A percentile compares a stretch with the other conserved stretches of the same genome.
Conservation (phyloP, 2,113 vertebrate genomes). For the Antechinus stuartii region DNA sequence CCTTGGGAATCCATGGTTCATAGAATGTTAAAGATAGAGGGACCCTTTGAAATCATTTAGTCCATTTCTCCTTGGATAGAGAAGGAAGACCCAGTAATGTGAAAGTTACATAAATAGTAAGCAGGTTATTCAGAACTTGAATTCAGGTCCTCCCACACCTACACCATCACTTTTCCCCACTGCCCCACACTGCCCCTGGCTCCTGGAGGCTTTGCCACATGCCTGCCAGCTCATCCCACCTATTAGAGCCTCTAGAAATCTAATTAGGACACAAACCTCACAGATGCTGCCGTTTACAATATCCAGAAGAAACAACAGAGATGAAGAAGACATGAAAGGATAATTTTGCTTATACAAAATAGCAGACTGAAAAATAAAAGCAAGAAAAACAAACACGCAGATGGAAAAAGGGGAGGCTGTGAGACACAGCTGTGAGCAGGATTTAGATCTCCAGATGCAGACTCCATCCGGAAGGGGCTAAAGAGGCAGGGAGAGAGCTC, state of each 20-base stretch:
- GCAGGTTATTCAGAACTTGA: background rate
- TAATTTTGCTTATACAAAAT: slow-evolving; percentile 89
- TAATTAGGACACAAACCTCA: slow-evolving; percentile 66
- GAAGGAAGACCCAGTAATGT: background rate
- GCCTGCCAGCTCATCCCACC: slow-evolving; percentile 66
- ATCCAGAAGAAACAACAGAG: slow-evolving; percentile 77
- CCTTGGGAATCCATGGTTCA: background rate
- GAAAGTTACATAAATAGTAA: background rate
- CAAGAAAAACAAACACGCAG: slow-evolving; percentile 88
- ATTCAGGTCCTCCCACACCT: background rate
- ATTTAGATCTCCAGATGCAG: slow-evolving; percentile 85
- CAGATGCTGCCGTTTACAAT: slow-evolving; percentile 80
- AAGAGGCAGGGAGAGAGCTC: slow-evolving; percentile 39
- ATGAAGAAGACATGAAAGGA: slow-evolving; percentile 81
- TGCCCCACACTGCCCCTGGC: background rate
- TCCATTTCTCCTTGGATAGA: background rate
- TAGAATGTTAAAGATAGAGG: background rate
- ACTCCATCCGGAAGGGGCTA: slow-evolving; percentile 71
- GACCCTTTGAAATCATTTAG: no score
- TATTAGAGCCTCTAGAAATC: slow-evolving; percentile 70
- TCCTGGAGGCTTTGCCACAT: slow-evolving; percentile 50
- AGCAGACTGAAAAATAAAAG: slow-evolving; percentile 84
- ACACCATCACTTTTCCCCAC: background rate
- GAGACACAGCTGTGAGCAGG: slow-evolving; percentile 84
- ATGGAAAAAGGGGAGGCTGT: slow-evolving; percentile 82